These are phyloP conservation scores for Noctua janthe DNA, from an alignment of 2,888 invertebrate species.

Conservation along the genomic window DNA sequence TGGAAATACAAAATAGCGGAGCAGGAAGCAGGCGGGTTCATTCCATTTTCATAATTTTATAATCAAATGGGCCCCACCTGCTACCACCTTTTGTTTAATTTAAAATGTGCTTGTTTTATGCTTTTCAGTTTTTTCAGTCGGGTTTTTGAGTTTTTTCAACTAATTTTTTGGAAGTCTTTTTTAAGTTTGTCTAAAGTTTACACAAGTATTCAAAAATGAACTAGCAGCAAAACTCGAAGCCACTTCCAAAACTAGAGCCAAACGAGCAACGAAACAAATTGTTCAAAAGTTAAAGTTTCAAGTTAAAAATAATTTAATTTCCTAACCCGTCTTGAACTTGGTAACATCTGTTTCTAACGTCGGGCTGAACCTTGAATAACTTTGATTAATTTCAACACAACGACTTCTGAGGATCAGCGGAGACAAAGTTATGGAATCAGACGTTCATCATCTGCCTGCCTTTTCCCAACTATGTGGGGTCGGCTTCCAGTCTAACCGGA, in stretches of 20 bases:
- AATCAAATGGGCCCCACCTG: no score
- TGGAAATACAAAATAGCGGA: no score
- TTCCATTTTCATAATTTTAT: no score
- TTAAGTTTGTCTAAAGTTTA: neutral
- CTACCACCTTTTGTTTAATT: no score
- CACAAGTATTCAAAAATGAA: conserved; percentile 26
- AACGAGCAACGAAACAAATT: conserved; percentile 34
- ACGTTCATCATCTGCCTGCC: no score
- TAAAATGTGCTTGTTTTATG: no score
- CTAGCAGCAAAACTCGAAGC: conserved; percentile 22
- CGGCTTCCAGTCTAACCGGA: no score
- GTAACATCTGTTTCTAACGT: conserved; percentile 58
- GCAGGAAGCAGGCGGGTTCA: no score
- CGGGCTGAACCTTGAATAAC: conserved; percentile 35
- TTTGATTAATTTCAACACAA: conserved; percentile 65
- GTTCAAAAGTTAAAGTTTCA: conserved; percentile 38
- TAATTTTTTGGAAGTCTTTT: no score
- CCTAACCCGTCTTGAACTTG: conserved; percentile 50
- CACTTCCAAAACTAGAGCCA: conserved; percentile 41
- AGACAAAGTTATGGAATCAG: neutral
- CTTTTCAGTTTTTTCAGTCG: no score
- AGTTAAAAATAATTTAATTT: conserved; percentile 56
- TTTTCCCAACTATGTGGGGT: no score
- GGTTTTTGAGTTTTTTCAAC: no score
- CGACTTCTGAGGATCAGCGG: conserved; percentile 33